Percentiles rank a stretch among this genome's conserved stretches.
Conservation (phyloP, 2,888 invertebrate species). For the Mystacides longicornis region DNA sequence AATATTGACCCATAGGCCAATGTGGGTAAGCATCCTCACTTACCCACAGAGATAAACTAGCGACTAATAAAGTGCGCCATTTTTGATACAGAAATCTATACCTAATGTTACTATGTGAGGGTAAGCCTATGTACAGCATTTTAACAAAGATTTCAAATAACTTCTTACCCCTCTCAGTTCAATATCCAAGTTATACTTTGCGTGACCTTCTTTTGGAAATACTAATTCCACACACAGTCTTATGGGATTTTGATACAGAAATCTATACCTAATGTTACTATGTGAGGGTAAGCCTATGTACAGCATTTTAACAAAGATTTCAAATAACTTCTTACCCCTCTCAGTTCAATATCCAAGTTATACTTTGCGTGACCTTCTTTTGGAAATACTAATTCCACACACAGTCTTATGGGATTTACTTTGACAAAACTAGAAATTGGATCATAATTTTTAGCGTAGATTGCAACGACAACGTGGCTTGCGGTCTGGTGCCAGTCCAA, state of each 20-base stretch:
- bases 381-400: slow-evolving; percentile 68
- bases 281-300: too few relatives aligned
- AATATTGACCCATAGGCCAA: too few relatives aligned
- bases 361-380: slow-evolving; percentile 65
- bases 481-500: slow-evolving; percentile 96
- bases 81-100: slow-evolving; percentile 69
- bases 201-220: slow-evolving; percentile 69
- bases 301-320: background rate
- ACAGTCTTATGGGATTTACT: slow-evolving; percentile 76
- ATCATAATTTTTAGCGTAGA: slow-evolving; percentile 87
- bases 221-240: slow-evolving; percentile 64
- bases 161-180: slow-evolving; percentile 79
- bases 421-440: slow-evolving; percentile 68
- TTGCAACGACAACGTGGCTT: slow-evolving; percentile 72
- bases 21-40: too few relatives aligned
- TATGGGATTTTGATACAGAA: slow-evolving; percentile 77
- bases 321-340: slow-evolving; percentile 69
- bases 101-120: too few relatives aligned
- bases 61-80: too few relatives aligned
- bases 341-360: slow-evolving; percentile 68
- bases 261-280: too few relatives aligned
- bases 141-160: slow-evolving; percentile 23
- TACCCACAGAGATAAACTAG: too few relatives aligned
- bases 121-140: too few relatives aligned
- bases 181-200: slow-evolving; percentile 65